phyloP scores from a whole-genome alignment of 2,888 invertebrate genomes.

The Oxyteleia sp. region DNA sequence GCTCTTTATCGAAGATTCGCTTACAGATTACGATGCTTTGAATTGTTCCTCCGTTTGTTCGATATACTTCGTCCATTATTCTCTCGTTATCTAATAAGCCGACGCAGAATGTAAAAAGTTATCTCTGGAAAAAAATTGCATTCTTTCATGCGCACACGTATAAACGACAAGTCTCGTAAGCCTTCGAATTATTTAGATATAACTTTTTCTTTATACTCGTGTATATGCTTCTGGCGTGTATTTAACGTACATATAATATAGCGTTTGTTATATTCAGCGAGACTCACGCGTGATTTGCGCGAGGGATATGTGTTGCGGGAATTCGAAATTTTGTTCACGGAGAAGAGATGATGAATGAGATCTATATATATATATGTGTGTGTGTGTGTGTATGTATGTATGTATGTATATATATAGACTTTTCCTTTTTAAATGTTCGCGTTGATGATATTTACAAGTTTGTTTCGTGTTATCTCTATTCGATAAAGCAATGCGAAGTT shows the following conservation, averaged over 20 bases:
- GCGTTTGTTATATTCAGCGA: constrained; percentile 54
- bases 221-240: constrained; percentile 34
- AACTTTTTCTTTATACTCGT: constrained; percentile 13
- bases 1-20: constrained; percentile 15
- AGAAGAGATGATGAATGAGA: constrained; percentile 47
- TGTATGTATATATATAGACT: constrained; percentile 60
- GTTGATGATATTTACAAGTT: constrained; percentile 66
- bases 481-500: constrained; percentile 58
- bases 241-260: constrained; percentile 54
- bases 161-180: constrained; percentile 60
- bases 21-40: constrained; percentile 6
- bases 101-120: constrained; percentile 46
- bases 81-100: constrained; percentile 44
- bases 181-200: constrained; percentile 55
- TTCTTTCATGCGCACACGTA: constrained; percentile 53
- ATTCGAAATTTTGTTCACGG: constrained; percentile 47
- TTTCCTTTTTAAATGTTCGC: constrained; percentile 1
- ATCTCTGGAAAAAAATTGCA: constrained; percentile 29
- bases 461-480: constrained; percentile 48
- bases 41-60: background rate
- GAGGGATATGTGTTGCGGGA: constrained; percentile 69
- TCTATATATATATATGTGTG: constrained; percentile 42
- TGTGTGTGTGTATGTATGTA: too few species aligned
- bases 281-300: constrained; percentile 40
- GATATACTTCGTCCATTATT: constrained; percentile 10